Evolutionary conservation across 2,113 vertebrate species (phyloP), one percentile per base, ranked within the genome.

Genomic region (Pedetes capensis): DNA sequence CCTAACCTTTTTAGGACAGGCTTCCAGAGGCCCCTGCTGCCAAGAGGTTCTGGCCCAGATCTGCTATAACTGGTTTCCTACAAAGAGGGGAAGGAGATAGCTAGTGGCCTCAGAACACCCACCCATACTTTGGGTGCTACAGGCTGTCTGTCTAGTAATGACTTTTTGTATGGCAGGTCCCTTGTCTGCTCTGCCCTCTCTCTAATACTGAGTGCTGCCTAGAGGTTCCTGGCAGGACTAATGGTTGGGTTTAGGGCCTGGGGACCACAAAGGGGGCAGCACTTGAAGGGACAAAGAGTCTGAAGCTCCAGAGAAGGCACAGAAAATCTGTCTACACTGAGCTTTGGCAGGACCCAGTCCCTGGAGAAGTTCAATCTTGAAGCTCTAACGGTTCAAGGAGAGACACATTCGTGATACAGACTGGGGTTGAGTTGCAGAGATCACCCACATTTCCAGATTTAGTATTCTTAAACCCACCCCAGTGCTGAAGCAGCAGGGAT

Each of bases 41-140:
- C n/a, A 44, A 42, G 57, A 94, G 14, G 51, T 68, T 93, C 85
- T 42, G 79, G 66, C 55, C 89, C 89, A 96, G 88, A 93, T 63
- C 57, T 74, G 78, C 87, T 88, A 94, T 72, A 93, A 78, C 78
- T 32, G 8, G 85, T 61, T 86, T 95, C 57, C 75, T 69, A 42
- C 78, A 55, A 57, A 83, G 42, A 63, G 6, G n/a, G 32, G 16
- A 7, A 37, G 49, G 14, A 32, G 23, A 29, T 64, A 94, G n/a
- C 20, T n/a, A 39, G 17, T 53, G 82, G 20, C 79, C n/a, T 6
- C 68, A 27, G 76, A 25, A 84, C 53, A 89, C 64, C 92, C 47
- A 79, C 27, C n/a, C 42, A 61, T 12, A 27, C 29, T 4, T 13
- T 0, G 22, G 55, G 64, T 37, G 37, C 39, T 44, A 25, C 8